These are phyloP conservation scores for Drosophila lowei DNA, from an alignment of 1,140 invertebrate genomes.

Conservation along the genomic window DNA sequence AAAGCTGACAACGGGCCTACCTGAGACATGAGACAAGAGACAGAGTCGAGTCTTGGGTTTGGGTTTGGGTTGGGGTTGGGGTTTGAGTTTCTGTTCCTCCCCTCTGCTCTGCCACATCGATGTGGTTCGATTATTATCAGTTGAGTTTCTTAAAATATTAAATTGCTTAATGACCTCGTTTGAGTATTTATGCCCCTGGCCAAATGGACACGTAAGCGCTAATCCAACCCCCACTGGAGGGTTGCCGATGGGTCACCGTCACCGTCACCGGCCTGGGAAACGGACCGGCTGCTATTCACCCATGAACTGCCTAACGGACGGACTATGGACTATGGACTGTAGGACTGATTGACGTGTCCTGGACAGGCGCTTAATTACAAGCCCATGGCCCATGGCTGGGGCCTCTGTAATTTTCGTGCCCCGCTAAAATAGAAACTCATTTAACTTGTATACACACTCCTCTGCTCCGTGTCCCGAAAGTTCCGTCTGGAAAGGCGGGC, in stretches of 20 bases:
- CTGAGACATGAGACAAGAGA: constrained; percentile 5
- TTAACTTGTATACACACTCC: constrained; percentile 45
- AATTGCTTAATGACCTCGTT: constrained; percentile 80
- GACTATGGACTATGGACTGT: constrained; percentile 17
- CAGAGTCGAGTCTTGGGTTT: not conserved
- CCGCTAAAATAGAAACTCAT: constrained; percentile 59
- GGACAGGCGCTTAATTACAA: constrained; percentile 67
- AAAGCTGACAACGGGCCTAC: constrained; percentile 51
- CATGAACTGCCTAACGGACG: constrained; percentile 5
- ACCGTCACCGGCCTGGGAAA: constrained; percentile 47
- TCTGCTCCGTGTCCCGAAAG: constrained; percentile 27
- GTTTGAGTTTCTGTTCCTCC: not conserved
- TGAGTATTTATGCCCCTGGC: constrained; percentile 43
- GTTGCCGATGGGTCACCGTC: too few relatives aligned
- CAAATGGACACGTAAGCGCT: constrained; percentile 69
- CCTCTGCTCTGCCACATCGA: constrained; percentile 8
- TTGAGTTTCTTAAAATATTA: constrained; percentile 74
- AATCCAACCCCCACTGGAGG: constrained; percentile 22
- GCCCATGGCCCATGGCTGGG: constrained; percentile 47
- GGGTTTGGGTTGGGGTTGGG: not conserved
- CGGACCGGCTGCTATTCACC: constrained; percentile 52
- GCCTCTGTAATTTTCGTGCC: constrained; percentile 66
- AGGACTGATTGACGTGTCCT: constrained; percentile 63
- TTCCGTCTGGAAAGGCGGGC: constrained; percentile 4
- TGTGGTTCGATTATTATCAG: constrained; percentile 76